A percentile compares a stretch with the other conserved stretches of the same genome.
Evolutionary conservation across 2,797 vertebrate species (phyloP).

Genomic region (Periophthalmus magnuspinnatus): DNA sequence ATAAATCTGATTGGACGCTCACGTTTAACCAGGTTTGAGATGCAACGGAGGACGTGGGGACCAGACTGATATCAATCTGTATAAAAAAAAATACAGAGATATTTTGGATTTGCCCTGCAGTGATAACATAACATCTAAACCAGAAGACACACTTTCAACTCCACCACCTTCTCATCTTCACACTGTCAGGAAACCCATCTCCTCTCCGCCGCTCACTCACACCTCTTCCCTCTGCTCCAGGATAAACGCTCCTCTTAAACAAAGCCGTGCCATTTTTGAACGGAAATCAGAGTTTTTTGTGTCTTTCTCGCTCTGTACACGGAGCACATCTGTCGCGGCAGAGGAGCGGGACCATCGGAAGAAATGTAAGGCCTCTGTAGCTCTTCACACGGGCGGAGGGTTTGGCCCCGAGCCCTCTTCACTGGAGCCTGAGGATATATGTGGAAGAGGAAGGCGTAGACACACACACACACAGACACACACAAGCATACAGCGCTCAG

Average conservation of each 20-base stretch:
- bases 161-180: too few species aligned
- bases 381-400: neutral
- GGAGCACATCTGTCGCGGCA: neutral
- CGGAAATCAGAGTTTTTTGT: neutral
- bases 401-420: slow-evolving; percentile 12
- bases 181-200: too few species aligned
- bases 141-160: too few species aligned
- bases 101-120: too few species aligned
- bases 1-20: too few species aligned
- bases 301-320: neutral
- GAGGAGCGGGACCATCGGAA: neutral
- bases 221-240: neutral
- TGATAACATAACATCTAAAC: too few species aligned
- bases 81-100: too few species aligned
- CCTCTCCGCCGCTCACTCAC: too few species aligned
- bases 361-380: neutral
- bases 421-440: slow-evolving; percentile 9
- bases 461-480: too few species aligned
- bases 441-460: slow-evolving; percentile 5
- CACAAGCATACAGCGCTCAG: neutral
- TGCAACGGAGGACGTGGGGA: too few species aligned
- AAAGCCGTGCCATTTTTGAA: slow-evolving; percentile 4
- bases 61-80: too few species aligned
- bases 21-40: too few species aligned
- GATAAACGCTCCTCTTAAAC: slow-evolving; percentile 3